phyloP scores from a whole-genome alignment of 2,797 vertebrate species.

The Cetoscarus ocellatus region DNA sequence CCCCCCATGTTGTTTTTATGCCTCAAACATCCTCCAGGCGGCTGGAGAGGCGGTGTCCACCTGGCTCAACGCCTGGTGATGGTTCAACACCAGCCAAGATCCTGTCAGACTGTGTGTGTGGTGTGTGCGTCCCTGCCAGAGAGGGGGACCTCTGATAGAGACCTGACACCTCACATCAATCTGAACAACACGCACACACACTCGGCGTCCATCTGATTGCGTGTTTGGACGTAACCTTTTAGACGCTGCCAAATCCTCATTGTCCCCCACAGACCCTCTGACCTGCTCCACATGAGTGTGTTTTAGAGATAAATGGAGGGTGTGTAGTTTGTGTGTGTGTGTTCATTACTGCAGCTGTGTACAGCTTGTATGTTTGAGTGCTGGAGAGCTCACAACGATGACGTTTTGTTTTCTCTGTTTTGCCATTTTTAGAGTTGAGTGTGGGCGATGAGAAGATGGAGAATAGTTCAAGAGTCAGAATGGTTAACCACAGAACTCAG shows the following conservation, averaged over 20 bases:
- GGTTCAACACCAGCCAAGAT: constrained; percentile 27
- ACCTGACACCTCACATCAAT: constrained; percentile 32
- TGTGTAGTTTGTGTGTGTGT: background rate
- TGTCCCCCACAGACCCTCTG: constrained; percentile 6
- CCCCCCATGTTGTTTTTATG: background rate
- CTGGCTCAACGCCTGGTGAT: constrained; percentile 24
- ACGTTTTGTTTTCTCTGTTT: constrained; percentile 11
- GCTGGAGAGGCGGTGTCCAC: constrained; percentile 21
- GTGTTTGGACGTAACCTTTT: constrained; percentile 19
- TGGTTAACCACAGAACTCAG: too few relatives aligned
- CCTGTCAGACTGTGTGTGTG: constrained; percentile 17
- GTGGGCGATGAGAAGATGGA: too few relatives aligned
- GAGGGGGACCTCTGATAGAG: constrained; percentile 34
- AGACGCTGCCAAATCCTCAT: constrained; percentile 6
- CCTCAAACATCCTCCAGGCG: constrained; percentile 17
- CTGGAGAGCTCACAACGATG: constrained; percentile 1
- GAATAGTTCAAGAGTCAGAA: too few relatives aligned
- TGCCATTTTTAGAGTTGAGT: background rate
- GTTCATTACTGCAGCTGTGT: constrained; percentile 1
- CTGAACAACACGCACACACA: constrained; percentile 19
- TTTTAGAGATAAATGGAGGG: background rate
- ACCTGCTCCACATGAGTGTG: constrained; percentile 2
- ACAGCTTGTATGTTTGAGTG: background rate
- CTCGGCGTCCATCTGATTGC: background rate
- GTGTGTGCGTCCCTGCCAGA: constrained; percentile 14